These are phyloP conservation scores for Clivina fossor DNA, from an alignment of 2,888 invertebrate genomes.

Conservation along the genomic window DNA sequence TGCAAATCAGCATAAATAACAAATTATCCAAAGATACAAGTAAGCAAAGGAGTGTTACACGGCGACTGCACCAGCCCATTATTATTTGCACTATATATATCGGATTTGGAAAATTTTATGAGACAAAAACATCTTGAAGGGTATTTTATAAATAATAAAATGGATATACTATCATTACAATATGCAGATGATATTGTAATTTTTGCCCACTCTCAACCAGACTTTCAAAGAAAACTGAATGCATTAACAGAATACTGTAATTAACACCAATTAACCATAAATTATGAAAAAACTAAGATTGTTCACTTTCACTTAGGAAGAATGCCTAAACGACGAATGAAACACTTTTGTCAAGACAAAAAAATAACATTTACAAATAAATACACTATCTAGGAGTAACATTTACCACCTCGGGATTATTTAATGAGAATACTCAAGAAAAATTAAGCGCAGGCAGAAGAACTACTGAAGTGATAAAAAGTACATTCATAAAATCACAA, in stretches of 20 bases:
- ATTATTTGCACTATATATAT: constrained; percentile 5
- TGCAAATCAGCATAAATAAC: background rate
- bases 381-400: background rate
- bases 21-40: constrained; percentile 1
- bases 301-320: constrained; percentile 1
- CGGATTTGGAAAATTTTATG: background rate
- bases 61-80: constrained; percentile 2
- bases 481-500: constrained; percentile 2
- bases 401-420: background rate
- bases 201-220: background rate
- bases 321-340: background rate
- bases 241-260: constrained; percentile 1
- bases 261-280: background rate
- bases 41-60: constrained; percentile 2
- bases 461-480: background rate
- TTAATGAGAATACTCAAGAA: background rate
- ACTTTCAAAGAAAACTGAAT: background rate
- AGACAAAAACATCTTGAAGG: background rate
- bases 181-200: constrained; percentile 7
- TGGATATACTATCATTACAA: background rate
- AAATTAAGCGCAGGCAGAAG: background rate
- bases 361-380: background rate
- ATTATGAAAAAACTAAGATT: constrained; percentile 2
- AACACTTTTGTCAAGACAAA: constrained; percentile 2
- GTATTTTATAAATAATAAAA: background rate